Conservation (phyloP, 2,797 vertebrate genomes). For the Acanthornis magna region DNA sequence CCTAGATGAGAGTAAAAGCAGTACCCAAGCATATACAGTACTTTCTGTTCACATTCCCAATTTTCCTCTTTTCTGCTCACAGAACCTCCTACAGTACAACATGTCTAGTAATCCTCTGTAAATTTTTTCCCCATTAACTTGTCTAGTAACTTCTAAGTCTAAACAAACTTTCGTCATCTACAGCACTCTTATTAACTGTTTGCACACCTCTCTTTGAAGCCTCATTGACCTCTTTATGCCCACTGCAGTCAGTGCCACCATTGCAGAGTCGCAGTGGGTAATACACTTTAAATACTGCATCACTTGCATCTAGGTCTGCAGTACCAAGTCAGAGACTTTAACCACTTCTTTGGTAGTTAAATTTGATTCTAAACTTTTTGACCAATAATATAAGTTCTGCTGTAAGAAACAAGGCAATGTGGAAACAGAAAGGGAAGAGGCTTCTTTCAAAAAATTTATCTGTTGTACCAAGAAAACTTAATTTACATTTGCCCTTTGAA, state of each 20-base stretch:
- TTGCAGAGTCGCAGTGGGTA: neutral
- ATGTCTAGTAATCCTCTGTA: neutral
- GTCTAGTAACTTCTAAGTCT: neutral
- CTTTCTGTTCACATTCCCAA: neutral
- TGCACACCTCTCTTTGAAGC: neutral
- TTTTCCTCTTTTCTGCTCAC: neutral
- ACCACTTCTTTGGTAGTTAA: neutral
- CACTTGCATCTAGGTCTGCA: neutral
- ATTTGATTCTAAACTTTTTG: neutral
- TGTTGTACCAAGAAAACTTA: neutral
- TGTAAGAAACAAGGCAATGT: neutral
- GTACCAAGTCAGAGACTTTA: neutral
- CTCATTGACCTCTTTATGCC: neutral
- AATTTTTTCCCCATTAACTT: neutral
- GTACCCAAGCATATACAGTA: neutral
- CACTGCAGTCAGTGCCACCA: neutral
- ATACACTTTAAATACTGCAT: neutral
- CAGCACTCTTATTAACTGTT: neutral
- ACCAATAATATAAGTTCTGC: neutral
- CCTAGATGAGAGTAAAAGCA: neutral
- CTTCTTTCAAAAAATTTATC: neutral
- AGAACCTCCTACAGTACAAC: neutral
- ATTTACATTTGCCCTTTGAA: neutral
- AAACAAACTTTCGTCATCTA: neutral
- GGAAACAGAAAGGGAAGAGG: neutral